Conservation (phyloP, 2,888 invertebrate genomes). For the Drosophila birchii region DNA sequence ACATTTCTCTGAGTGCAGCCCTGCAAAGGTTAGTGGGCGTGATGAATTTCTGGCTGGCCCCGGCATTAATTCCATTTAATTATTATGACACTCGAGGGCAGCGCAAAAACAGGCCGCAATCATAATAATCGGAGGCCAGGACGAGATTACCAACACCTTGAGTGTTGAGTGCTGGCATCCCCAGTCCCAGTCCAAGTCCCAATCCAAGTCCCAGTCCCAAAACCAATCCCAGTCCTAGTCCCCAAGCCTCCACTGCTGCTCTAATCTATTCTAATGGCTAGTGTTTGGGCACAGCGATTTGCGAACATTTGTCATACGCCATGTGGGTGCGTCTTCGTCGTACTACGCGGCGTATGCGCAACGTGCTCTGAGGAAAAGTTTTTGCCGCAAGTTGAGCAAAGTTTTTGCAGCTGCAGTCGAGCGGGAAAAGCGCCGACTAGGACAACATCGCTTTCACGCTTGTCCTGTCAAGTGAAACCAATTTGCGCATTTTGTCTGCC, state of each 20-base stretch:
- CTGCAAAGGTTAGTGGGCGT: slow-evolving; percentile 12
- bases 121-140: slow-evolving; percentile 15
- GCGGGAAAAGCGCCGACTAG: slow-evolving; percentile 18
- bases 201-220: background rate
- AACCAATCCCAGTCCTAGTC: slow-evolving; percentile 3
- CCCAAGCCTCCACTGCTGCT: slow-evolving; percentile 8
- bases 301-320: slow-evolving; percentile 47
- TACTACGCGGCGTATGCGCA: slow-evolving; percentile 33
- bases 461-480: slow-evolving; percentile 56
- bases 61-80: slow-evolving; percentile 49
- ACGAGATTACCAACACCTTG: slow-evolving; percentile 41
- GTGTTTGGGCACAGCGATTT: slow-evolving; percentile 28
- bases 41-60: slow-evolving; percentile 41
- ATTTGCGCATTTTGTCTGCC: slow-evolving; percentile 59
- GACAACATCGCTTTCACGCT: slow-evolving; percentile 60
- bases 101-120: slow-evolving; percentile 19
- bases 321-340: slow-evolving; percentile 24
- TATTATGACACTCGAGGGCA: slow-evolving; percentile 50
- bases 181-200: background rate
- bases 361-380: slow-evolving; percentile 30
- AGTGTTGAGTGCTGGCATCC: slow-evolving; percentile 23
- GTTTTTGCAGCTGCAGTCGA: slow-evolving; percentile 16
- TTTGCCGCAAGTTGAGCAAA: slow-evolving; percentile 43
- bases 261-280: slow-evolving; percentile 33
- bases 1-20: background rate